A percentile compares a stretch with the other conserved stretches of the same genome.
phyloP scores from a whole-genome alignment of 1,140 invertebrate genomes.

The Lutraria rhynchaena region DNA sequence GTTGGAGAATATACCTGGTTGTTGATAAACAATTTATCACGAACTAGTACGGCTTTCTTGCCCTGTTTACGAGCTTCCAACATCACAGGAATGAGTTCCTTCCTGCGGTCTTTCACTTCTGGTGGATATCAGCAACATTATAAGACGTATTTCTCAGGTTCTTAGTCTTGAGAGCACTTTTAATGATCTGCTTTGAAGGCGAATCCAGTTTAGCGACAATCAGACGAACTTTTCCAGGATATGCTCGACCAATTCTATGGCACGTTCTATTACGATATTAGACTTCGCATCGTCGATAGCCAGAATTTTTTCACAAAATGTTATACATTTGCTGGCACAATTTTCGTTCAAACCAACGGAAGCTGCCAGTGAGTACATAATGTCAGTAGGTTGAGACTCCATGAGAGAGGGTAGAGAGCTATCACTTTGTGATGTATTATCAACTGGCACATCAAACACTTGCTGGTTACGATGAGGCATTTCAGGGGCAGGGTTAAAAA shows the following conservation, averaged over 20 bases:
- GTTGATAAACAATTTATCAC: constrained; percentile 46
- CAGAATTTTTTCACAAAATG: too few relatives aligned
- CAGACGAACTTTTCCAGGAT: neutral
- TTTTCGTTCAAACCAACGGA: too few relatives aligned
- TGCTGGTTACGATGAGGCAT: too few relatives aligned
- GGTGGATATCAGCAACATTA: constrained; percentile 21
- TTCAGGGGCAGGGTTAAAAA: too few relatives aligned
- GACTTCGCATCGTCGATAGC: too few relatives aligned
- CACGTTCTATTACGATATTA: neutral
- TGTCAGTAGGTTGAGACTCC: too few relatives aligned
- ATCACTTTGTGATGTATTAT: too few relatives aligned
- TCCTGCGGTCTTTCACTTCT: constrained; percentile 20
- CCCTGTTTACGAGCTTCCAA: constrained; percentile 7
- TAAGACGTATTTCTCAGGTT: too few relatives aligned
- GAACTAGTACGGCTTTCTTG: neutral
- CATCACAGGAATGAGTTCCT: constrained; percentile 5
- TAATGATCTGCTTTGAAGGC: neutral
- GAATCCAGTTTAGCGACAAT: neutral
- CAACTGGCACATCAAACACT: too few relatives aligned
- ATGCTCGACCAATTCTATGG: neutral
- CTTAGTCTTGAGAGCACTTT: constrained; percentile 14
- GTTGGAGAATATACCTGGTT: neutral
- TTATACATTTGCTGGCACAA: too few relatives aligned
- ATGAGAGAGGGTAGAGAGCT: too few relatives aligned
- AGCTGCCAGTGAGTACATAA: too few relatives aligned